Conservation (phyloP, 2,888 invertebrate genomes). For the Synanthedon vespiformis region DNA sequence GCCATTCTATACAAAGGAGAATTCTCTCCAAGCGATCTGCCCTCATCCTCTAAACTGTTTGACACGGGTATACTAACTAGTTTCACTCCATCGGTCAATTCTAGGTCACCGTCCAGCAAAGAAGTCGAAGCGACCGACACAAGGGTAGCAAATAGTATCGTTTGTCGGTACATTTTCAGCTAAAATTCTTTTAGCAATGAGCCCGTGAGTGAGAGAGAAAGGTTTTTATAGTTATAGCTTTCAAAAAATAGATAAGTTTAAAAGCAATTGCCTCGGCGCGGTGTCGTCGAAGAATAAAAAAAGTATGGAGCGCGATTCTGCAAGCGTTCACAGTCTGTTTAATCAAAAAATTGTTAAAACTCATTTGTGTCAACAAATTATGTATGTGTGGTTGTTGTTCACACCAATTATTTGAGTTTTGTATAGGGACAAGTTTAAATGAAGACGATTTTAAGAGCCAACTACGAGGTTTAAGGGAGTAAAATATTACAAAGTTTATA, state of each 20-base stretch:
- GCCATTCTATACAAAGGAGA: constrained; percentile 71
- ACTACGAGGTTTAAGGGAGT: no score
- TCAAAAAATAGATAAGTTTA: constrained; percentile 56
- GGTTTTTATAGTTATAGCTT: constrained; percentile 56
- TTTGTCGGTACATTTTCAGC: constrained; percentile 48
- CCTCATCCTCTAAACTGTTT: constrained; percentile 59
- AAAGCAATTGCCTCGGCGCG: constrained; percentile 32
- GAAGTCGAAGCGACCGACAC: constrained; percentile 25
- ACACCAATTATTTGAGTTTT: no score
- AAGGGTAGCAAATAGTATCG: constrained; percentile 24
- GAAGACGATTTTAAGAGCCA: no score
- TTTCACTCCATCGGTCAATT: constrained; percentile 74
- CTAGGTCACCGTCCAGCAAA: constrained; percentile 62
- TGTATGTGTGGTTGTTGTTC: constrained; percentile 1
- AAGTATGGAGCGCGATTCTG: constrained; percentile 26
- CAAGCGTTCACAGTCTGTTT: constrained; percentile 22
- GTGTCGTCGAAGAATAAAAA: constrained; percentile 29
- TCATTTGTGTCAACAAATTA: constrained; percentile 11
- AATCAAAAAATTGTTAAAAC: constrained; percentile 9
- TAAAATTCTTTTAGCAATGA: constrained; percentile 44
- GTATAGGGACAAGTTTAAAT: no score
- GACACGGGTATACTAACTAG: constrained; percentile 67
- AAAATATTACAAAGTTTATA: no score
- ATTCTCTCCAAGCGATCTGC: constrained; percentile 60
- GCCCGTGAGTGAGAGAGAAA: constrained; percentile 40